These are phyloP conservation scores for Yasuhikotakia modesta DNA, from an alignment of 2,797 vertebrate genomes.

Conservation along the genomic window DNA sequence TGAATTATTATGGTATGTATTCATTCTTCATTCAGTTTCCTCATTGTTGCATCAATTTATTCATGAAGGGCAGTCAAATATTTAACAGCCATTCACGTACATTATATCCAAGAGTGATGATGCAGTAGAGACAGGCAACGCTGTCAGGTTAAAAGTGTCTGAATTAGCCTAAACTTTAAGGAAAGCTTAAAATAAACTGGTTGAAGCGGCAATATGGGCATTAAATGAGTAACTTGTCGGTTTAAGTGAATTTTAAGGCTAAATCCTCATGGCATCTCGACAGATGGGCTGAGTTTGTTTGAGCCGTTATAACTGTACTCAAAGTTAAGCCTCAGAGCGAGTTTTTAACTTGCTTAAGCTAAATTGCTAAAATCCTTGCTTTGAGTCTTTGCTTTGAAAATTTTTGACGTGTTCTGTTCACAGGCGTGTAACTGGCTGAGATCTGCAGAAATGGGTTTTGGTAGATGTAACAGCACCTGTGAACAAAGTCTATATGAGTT, in stretches of 20 bases:
- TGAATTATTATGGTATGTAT: conserved; percentile 6
- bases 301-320: conserved; percentile 2
- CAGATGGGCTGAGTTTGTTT: conserved; percentile 18
- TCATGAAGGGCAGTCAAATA: conserved; percentile 28
- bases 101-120: conserved; percentile 6
- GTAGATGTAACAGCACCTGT: background rate
- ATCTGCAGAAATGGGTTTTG: background rate
- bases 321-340: conserved; percentile 19
- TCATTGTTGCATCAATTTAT: conserved; percentile 39
- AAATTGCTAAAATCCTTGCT: conserved; percentile 1
- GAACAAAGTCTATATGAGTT: too few relatives aligned
- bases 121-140: background rate
- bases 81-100: conserved; percentile 15
- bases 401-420: conserved; percentile 14
- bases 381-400: background rate
- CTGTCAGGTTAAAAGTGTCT: background rate
- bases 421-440: background rate
- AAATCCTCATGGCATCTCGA: conserved; percentile 23
- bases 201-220: background rate
- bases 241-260: conserved; percentile 37
- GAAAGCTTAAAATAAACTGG: background rate
- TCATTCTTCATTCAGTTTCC: conserved; percentile 2
- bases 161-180: conserved; percentile 18
- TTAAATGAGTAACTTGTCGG: conserved; percentile 5
- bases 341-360: conserved; percentile 16